Conservation (phyloP, 2,888 invertebrate genomes). For the Nowickia ferox region DNA sequence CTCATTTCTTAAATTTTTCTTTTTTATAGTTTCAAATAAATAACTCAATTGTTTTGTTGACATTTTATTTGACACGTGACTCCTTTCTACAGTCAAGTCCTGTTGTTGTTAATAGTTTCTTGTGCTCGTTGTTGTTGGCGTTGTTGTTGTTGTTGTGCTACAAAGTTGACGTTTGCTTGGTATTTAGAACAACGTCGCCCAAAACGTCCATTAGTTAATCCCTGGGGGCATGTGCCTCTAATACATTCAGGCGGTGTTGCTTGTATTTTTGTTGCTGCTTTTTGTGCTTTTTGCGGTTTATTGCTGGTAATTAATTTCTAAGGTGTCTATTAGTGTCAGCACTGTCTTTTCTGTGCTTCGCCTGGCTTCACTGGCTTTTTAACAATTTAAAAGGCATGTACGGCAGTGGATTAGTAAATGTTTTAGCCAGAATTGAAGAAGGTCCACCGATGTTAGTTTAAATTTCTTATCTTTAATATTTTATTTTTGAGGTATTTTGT, state of each 20-base stretch:
- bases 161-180: constrained; percentile 64
- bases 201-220: constrained; percentile 64
- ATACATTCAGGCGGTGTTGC: constrained; percentile 11
- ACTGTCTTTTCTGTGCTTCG: constrained; percentile 7
- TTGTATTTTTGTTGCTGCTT: constrained; percentile 46
- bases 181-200: constrained; percentile 65
- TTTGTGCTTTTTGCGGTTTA: constrained; percentile 75
- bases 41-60: constrained; percentile 83
- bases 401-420: constrained; percentile 3
- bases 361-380: neutral
- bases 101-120: constrained; percentile 64
- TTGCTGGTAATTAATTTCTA: constrained; percentile 80
- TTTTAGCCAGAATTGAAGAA: constrained; percentile 22
- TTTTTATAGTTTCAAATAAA: constrained; percentile 76
- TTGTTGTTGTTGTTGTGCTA: constrained; percentile 50
- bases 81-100: constrained; percentile 74
- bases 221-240: constrained; percentile 49
- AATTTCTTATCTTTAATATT: no score
- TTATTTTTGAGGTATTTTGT: no score
- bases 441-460: no score
- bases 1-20: constrained; percentile 15
- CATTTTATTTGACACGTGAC: constrained; percentile 83
- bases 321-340: constrained; percentile 72
- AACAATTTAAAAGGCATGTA: neutral
- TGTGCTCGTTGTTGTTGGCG: constrained; percentile 42